Conservation (phyloP, 2,797 vertebrate genomes). For the Parauchenoglanis ngamensis region DNA sequence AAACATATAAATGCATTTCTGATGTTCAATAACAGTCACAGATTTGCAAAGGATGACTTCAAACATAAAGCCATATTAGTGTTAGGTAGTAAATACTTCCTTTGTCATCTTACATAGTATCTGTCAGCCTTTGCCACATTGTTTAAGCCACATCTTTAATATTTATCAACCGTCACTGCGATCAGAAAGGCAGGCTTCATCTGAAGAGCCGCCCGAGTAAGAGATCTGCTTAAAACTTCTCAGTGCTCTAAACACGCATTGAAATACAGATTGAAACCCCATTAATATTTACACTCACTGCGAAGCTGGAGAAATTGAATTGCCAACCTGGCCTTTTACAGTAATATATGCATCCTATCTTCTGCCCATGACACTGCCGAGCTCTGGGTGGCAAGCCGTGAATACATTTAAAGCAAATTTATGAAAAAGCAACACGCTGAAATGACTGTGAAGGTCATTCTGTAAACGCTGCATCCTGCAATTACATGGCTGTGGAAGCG, state of each 20-base stretch:
- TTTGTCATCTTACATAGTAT: neutral
- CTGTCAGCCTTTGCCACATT: neutral
- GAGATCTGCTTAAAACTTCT: slow-evolving; percentile 51
- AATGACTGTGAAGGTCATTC: slow-evolving; percentile 69
- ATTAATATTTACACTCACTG: slow-evolving; percentile 75
- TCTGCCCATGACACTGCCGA: slow-evolving; percentile 64
- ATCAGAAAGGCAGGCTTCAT: neutral
- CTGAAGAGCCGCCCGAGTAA: slow-evolving; percentile 52
- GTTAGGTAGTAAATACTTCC: neutral
- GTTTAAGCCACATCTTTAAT: slow-evolving; percentile 6
- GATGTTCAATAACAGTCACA: neutral
- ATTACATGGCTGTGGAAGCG: slow-evolving; percentile 55
- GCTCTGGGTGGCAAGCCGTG: slow-evolving; percentile 65
- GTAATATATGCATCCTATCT: slow-evolving; percentile 70
- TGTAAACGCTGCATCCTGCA: slow-evolving; percentile 53
- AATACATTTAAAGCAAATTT: slow-evolving; percentile 72
- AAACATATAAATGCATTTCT: slow-evolving; percentile 22
- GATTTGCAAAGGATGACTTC: slow-evolving; percentile 10
- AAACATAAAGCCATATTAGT: neutral
- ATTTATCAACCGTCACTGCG: neutral
- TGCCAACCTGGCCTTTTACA: slow-evolving; percentile 66
- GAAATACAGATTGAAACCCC: slow-evolving; percentile 67
- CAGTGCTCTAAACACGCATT: slow-evolving; percentile 58
- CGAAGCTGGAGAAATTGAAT: slow-evolving; percentile 66
- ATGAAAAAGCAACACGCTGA: slow-evolving; percentile 67